Evolutionary conservation across 2,888 invertebrate genomes (phyloP).

Genomic region (Muschampia plurimacula): DNA sequence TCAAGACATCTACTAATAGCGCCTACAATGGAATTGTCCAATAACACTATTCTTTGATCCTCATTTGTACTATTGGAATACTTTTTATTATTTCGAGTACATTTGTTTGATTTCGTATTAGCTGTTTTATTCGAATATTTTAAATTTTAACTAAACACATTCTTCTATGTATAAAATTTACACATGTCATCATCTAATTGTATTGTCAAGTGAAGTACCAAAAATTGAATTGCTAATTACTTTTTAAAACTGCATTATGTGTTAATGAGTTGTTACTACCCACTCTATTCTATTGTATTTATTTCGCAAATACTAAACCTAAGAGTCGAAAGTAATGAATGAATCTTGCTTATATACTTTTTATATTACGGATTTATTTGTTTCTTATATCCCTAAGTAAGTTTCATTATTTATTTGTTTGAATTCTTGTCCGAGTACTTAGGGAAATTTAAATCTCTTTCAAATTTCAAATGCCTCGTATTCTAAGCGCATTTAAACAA

Average conservation of each 20-base stretch:
- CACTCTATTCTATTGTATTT: background rate
- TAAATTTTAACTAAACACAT: background rate
- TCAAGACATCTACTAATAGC: background rate
- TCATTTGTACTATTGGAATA: no score
- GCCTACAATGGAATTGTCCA: background rate
- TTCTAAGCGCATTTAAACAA: background rate
- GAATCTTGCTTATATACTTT: background rate
- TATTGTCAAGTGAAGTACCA: background rate
- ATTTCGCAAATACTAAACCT: background rate
- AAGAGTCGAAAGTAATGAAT: background rate
- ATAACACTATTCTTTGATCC: no score
- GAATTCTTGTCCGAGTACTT: background rate
- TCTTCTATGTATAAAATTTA: background rate
- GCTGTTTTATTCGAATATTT: background rate
- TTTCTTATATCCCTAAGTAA: background rate
- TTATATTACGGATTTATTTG: background rate
- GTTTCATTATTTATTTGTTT: background rate
- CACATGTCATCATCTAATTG: constrained; percentile 2
- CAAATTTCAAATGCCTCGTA: background rate
- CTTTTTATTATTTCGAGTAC: background rate
- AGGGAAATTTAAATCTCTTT: background rate
- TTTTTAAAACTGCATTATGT: constrained; percentile 17
- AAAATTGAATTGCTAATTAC: constrained; percentile 18
- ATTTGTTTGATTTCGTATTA: background rate
- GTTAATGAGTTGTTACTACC: constrained; percentile 14